Percentiles rank a stretch among this genome's conserved stretches.
Evolutionary conservation across 2,888 invertebrate species (phyloP).

Genomic region (Psococerastis gibbosa): DNA sequence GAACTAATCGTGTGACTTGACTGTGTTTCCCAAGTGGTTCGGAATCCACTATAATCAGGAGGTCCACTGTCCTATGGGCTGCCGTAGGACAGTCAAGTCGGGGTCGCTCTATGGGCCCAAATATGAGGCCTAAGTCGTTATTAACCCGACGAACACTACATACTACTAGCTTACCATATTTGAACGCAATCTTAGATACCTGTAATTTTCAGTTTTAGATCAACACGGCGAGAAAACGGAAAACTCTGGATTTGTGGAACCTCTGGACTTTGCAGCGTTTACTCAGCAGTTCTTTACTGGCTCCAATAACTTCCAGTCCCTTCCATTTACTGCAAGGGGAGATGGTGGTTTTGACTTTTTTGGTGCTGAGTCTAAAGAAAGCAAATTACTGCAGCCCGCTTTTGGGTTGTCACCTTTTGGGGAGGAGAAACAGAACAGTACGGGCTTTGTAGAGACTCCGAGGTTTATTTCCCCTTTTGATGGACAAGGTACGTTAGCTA

Average conservation of each 20-base stretch:
- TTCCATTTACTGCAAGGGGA: not conserved
- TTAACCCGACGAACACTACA: too few species aligned
- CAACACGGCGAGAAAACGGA: not conserved
- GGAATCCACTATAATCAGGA: too few species aligned
- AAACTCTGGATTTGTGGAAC: slow-evolving; percentile 1
- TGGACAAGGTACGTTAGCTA: slow-evolving; percentile 3
- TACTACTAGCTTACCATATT: too few species aligned
- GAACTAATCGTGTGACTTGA: too few species aligned
- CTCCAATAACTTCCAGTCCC: not conserved
- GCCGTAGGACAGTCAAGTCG: too few species aligned
- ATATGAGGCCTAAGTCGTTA: too few species aligned
- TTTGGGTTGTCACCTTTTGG: slow-evolving; percentile 3
- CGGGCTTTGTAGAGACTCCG: slow-evolving; percentile 1
- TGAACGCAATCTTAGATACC: too few species aligned
- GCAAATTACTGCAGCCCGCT: not conserved
- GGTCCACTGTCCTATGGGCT: too few species aligned
- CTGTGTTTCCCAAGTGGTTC: too few species aligned
- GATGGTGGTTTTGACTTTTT: not conserved
- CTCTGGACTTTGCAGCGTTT: slow-evolving; percentile 3
- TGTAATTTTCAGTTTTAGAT: not conserved
- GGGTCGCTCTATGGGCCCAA: too few species aligned
- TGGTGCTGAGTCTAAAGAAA: slow-evolving; percentile 2
- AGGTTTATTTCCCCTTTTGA: slow-evolving; percentile 4
- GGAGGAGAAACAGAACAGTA: slow-evolving; percentile 4
- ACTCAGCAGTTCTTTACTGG: slow-evolving; percentile 7